phyloP scores from a whole-genome alignment of 2,797 vertebrate genomes.

The Melanotaenia pygmaea region DNA sequence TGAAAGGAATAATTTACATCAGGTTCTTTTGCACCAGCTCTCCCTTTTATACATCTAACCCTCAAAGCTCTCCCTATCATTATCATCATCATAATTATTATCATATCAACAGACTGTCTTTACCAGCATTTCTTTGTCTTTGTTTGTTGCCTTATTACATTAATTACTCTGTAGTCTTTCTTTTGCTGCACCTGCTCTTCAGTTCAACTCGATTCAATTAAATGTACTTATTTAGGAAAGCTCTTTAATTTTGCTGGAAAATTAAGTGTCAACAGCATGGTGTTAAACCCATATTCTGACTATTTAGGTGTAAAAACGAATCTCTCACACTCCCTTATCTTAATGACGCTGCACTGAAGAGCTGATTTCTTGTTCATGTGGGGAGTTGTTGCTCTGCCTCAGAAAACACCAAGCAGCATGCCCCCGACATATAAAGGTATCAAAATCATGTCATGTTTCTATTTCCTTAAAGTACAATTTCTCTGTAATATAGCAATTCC shows the following conservation, averaged over 20 bases:
- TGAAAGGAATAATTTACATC: constrained; percentile 43
- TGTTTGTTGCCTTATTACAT: constrained; percentile 82
- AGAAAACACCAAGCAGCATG: constrained; percentile 68
- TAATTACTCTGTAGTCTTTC: constrained; percentile 68
- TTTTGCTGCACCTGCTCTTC: constrained; percentile 70
- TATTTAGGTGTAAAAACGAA: constrained; percentile 27
- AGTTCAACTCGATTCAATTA: constrained; percentile 50
- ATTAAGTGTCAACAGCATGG: constrained; percentile 43
- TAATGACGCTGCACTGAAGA: constrained; percentile 54
- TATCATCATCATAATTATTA: background rate
- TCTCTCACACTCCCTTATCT: constrained; percentile 30
- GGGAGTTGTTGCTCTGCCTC: constrained; percentile 55
- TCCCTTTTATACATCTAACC: constrained; percentile 17
- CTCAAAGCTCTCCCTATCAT: constrained; percentile 16
- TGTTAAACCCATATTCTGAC: constrained; percentile 15
- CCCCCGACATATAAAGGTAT: constrained; percentile 38
- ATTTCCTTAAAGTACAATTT: constrained; percentile 44
- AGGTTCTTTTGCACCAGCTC: constrained; percentile 55
- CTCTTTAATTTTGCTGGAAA: constrained; percentile 49
- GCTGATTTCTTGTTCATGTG: constrained; percentile 41
- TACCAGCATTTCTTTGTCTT: constrained; percentile 74
- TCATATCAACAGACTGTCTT: constrained; percentile 72
- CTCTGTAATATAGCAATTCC: constrained; percentile 74
- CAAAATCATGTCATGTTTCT: constrained; percentile 33
- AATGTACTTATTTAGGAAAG: constrained; percentile 59